These are phyloP conservation scores for Hydrocynus forskahlii DNA, from an alignment of 2,797 vertebrate genomes.

Conservation along the genomic window DNA sequence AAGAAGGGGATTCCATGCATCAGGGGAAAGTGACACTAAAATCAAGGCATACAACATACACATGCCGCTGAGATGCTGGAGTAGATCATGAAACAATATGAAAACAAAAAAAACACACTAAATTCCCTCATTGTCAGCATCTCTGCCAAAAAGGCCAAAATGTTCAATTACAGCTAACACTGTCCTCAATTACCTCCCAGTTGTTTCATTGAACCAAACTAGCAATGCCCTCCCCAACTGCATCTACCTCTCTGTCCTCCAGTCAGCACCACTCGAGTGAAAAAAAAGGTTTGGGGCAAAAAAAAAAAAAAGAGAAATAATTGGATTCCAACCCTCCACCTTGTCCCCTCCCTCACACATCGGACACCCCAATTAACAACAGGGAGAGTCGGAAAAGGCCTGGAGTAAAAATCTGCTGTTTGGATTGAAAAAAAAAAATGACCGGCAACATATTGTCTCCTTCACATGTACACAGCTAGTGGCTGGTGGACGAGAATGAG, in stretches of 20 bases:
- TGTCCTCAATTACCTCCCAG: slow-evolving; percentile 30
- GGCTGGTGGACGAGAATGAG: slow-evolving; percentile 79
- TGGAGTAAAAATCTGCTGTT: slow-evolving; percentile 83
- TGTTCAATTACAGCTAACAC: slow-evolving; percentile 51
- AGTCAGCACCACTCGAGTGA: slow-evolving; percentile 66
- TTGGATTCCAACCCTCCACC: slow-evolving; percentile 71
- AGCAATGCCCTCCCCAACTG: slow-evolving; percentile 39
- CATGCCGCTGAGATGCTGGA: neutral
- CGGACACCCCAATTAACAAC: slow-evolving; percentile 79
- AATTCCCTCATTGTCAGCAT: neutral
- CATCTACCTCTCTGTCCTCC: slow-evolving; percentile 57
- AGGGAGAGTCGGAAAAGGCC: slow-evolving; percentile 72
- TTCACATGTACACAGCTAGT: slow-evolving; percentile 72
- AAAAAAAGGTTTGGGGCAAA: slow-evolving; percentile 74
- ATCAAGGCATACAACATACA: neutral
- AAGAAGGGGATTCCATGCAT: too few species aligned
- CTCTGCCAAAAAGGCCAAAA: slow-evolving; percentile 42
- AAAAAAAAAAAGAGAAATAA: slow-evolving; percentile 76
- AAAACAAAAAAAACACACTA: neutral
- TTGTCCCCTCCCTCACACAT: slow-evolving; percentile 51
- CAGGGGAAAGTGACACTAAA: neutral
- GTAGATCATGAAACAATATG: neutral
- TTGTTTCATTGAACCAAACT: slow-evolving; percentile 35
- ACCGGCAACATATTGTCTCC: slow-evolving; percentile 77
- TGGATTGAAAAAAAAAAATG: slow-evolving; percentile 72